Conservation (phyloP, 1,140 invertebrate genomes). For the Drosophila albomicans region DNA sequence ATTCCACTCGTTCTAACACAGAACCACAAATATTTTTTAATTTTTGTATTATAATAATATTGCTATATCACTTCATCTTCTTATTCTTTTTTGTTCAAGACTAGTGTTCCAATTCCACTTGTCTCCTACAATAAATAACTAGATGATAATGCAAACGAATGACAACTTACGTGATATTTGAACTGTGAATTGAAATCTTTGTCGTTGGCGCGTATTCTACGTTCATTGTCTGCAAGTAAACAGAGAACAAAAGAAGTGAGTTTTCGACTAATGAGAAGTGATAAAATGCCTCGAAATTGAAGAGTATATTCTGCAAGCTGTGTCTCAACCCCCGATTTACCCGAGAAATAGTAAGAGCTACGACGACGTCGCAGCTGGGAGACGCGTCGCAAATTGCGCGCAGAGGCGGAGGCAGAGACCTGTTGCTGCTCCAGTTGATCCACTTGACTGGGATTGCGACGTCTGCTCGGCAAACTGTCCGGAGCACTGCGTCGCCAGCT, state of each 20-base stretch:
- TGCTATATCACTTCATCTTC: too few species aligned
- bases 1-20: too few species aligned
- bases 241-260: constrained; percentile 2
- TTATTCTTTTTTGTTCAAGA: too few species aligned
- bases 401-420: constrained; percentile 54
- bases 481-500: constrained; percentile 50
- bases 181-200: constrained; percentile 97
- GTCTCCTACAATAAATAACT: neutral
- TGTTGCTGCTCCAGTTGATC: constrained; percentile 25
- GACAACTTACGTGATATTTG: constrained; percentile 97
- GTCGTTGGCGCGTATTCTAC: constrained; percentile 98
- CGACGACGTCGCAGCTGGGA: constrained; percentile 76
- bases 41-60: too few species aligned
- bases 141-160: neutral
- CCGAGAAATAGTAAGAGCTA: constrained; percentile 82
- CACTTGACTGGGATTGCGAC: constrained; percentile 2
- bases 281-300: neutral
- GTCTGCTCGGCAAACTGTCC: constrained; percentile 31
- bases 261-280: too few species aligned
- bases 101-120: too few species aligned
- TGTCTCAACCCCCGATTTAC: constrained; percentile 43
- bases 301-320: neutral
- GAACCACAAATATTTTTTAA: too few species aligned
- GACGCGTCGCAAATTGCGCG: constrained; percentile 63
- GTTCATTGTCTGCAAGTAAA: constrained; percentile 83